Base-by-base conservation (phyloP, 2,888 invertebrate species). In the Scaptomyza polygonia region DNA sequence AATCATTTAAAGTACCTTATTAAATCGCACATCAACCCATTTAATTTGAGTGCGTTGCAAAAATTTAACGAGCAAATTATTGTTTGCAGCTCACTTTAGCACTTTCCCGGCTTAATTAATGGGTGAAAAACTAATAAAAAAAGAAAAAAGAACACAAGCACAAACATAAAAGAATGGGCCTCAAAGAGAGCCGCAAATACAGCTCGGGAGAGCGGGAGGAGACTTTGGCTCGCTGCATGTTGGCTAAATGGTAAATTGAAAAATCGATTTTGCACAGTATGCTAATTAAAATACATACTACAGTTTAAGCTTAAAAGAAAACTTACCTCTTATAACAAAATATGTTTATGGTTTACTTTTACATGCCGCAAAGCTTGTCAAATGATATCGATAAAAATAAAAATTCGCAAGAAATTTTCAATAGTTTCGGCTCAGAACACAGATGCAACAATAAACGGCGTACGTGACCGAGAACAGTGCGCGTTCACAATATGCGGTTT, bases 381-480 rank as follows among this genome's bases (percentile, higher is more conserved):
- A 27, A 29, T 54, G 70, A 40, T 70, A 72, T 76, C 54, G 66
- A 59, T 56, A 32, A 51, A 29, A 25, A 29, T 57, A 47, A 39
- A 65, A 51, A 16, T 40, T 16, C 30, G 61, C 43, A 52, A 30
- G 16, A 45, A 70, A 73, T 58, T 76, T 42, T 66, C 67, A 76
- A 55, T 66, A 62, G 66, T 73, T 62, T 52, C 39, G 54, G 40
- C 59, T 54, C 45, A 48, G 39, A 52, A 36, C 67, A 66, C 65
- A 69, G 61, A 59, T 76, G 67, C 73, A 80, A 67, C 58, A 73
- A 80, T 67, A 77, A 77, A 69, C 67, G 82, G 82, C 82, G 82
- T 82, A 82, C 82, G 82, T 82, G 82, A 82, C 87, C 73, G 82
- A 81, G 59, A 84, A 75, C 78, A 80, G 72, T 64, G 51, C 32